Evolutionary conservation across 1,140 invertebrate genomes (phyloP).

Genomic region (Sinella curviseta): DNA sequence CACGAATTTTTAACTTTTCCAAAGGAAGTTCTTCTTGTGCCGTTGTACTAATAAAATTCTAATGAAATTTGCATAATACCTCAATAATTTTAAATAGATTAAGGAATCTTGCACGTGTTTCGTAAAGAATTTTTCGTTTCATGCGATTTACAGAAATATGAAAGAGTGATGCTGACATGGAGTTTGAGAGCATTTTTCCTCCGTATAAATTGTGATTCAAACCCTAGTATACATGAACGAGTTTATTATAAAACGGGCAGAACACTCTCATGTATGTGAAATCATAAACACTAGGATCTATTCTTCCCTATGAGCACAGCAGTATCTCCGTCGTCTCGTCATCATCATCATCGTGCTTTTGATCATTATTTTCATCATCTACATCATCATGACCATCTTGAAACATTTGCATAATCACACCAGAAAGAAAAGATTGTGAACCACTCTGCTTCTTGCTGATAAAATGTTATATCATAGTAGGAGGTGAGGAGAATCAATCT

Average conservation of each 20-base stretch:
- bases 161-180: no score
- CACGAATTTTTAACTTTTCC: no score
- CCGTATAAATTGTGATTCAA: no score
- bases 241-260: background rate
- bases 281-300: background rate
- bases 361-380: conserved; percentile 11
- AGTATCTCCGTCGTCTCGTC: background rate
- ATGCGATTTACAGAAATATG: no score
- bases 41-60: no score
- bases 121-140: no score
- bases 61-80: conserved; percentile 15
- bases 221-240: background rate
- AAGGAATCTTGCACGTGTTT: conserved; percentile 8
- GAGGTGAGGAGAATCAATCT: conserved; percentile 26
- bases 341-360: background rate
- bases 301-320: background rate
- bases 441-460: conserved; percentile 14
- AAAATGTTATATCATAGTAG: conserved; percentile 18
- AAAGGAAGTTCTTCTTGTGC: no score
- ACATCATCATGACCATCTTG: conserved; percentile 2
- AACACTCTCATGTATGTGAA: background rate
- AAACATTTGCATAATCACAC: conserved; percentile 27
- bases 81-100: conserved; percentile 16
- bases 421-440: conserved; percentile 7
- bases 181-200: no score